These are phyloP conservation scores for Diprion similis DNA, from an alignment of 1,140 invertebrate species.

Conservation along the genomic window DNA sequence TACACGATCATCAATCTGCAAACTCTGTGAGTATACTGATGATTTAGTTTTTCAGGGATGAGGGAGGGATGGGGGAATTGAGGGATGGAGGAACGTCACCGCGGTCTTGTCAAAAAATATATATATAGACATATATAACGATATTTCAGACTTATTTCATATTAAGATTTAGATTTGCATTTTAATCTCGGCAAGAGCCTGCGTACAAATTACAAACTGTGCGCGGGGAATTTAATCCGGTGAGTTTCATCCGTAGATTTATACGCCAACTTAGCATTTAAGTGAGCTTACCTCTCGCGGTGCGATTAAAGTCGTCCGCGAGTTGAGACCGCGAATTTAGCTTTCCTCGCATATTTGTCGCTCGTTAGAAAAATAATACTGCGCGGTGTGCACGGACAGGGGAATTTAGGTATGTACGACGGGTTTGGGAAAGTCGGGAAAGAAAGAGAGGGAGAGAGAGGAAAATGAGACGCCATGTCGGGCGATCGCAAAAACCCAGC, in stretches of 20 bases:
- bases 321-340: background rate
- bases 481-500: no score
- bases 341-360: background rate
- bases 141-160: constrained; percentile 52
- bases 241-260: constrained; percentile 24
- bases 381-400: background rate
- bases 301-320: constrained; percentile 29
- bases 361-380: background rate
- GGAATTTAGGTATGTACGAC: background rate
- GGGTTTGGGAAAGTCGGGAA: no score
- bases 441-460: no score
- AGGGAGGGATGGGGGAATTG: no score
- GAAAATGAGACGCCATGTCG: no score
- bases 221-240: constrained; percentile 40
- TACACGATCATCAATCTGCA: constrained; percentile 65
- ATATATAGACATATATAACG: constrained; percentile 36
- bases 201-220: constrained; percentile 40
- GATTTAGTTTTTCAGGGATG: background rate
- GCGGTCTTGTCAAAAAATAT: constrained; percentile 25
- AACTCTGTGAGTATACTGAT: constrained; percentile 61
- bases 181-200: constrained; percentile 37
- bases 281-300: constrained; percentile 29
- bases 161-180: constrained; percentile 48
- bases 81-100: no score
- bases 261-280: constrained; percentile 37